Conservation (phyloP, 1,140 invertebrate species). For the Melipona quadrifasciata region DNA sequence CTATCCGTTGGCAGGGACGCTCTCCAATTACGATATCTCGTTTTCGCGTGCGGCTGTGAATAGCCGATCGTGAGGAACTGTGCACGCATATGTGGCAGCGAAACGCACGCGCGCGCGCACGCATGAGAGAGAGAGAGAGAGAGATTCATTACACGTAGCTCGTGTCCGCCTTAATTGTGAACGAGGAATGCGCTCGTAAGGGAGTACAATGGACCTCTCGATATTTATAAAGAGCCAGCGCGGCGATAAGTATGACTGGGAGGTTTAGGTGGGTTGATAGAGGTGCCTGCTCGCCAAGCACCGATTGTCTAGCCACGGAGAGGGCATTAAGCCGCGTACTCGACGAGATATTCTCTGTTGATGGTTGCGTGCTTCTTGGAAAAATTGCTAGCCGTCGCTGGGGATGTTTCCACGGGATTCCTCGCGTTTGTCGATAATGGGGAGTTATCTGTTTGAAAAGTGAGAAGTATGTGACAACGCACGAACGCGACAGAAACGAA, state of each 20-base stretch:
- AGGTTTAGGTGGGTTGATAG: slow-evolving; percentile 22
- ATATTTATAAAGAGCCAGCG: slow-evolving; percentile 57
- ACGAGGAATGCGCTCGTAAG: slow-evolving; percentile 45
- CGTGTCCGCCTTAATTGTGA: slow-evolving; percentile 55
- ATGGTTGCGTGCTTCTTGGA: not conserved
- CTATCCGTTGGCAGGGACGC: slow-evolving; percentile 23
- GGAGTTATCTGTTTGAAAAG: not conserved
- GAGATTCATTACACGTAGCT: slow-evolving; percentile 42
- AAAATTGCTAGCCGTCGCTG: not conserved
- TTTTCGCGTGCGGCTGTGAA: slow-evolving; percentile 57
- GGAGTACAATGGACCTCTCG: slow-evolving; percentile 41
- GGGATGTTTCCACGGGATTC: not conserved
- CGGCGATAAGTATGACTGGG: slow-evolving; percentile 47
- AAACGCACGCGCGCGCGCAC: not conserved
- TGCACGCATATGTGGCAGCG: slow-evolving; percentile 26
- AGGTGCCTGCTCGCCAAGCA: not conserved
- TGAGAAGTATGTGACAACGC: not conserved
- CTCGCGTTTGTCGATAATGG: not conserved
- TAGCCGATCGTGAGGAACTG: slow-evolving; percentile 33
- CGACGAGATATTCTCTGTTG: not conserved
- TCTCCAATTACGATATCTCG: slow-evolving; percentile 65
- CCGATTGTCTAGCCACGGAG: too few relatives aligned
- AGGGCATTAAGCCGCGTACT: not conserved
- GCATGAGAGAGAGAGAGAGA: not conserved
- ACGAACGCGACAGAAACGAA: not conserved